Evolutionary conservation across 2,888 invertebrate genomes (phyloP).

Genomic region (Tricholauxania praeusta): DNA sequence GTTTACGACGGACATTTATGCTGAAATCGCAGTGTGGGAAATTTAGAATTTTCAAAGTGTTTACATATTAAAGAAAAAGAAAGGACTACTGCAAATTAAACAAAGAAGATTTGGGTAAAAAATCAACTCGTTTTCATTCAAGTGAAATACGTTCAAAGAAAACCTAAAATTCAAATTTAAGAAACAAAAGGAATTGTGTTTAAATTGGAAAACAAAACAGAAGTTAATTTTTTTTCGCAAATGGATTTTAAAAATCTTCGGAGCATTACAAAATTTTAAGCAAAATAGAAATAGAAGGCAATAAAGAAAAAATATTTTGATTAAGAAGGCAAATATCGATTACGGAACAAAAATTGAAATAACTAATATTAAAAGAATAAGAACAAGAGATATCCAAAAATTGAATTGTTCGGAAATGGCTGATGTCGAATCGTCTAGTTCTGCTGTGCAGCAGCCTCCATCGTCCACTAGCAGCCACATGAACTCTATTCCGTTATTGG

Average conservation of each 20-base stretch:
- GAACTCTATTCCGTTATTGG: conserved; percentile 62
- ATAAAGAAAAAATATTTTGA: conserved; percentile 14
- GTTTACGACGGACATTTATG: background rate
- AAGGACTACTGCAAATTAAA: background rate
- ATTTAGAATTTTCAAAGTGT: conserved; percentile 17
- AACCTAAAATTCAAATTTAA: background rate
- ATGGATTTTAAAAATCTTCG: conserved; percentile 2
- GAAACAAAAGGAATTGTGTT: background rate
- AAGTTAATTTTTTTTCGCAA: conserved; percentile 29
- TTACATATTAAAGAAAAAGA: conserved; percentile 10
- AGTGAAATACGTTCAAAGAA: conserved; percentile 10
- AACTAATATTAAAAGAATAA: conserved; percentile 1
- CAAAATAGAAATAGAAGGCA: conserved; percentile 24
- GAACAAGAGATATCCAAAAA: background rate
- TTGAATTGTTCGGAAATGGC: conserved; percentile 44
- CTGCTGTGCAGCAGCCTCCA: conserved; percentile 66
- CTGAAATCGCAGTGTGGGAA: conserved; percentile 8
- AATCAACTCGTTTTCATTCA: conserved; percentile 34
- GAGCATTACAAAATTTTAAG: conserved; percentile 20
- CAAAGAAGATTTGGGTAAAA: conserved; percentile 21
- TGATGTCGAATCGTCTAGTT: conserved; percentile 71
- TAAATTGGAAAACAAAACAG: conserved; percentile 26
- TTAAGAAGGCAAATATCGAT: conserved; percentile 35
- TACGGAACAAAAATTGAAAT: conserved; percentile 21
- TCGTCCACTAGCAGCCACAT: conserved; percentile 59